Base-by-base conservation (phyloP, 2,888 invertebrate genomes). In the Amorpha juglandis region DNA sequence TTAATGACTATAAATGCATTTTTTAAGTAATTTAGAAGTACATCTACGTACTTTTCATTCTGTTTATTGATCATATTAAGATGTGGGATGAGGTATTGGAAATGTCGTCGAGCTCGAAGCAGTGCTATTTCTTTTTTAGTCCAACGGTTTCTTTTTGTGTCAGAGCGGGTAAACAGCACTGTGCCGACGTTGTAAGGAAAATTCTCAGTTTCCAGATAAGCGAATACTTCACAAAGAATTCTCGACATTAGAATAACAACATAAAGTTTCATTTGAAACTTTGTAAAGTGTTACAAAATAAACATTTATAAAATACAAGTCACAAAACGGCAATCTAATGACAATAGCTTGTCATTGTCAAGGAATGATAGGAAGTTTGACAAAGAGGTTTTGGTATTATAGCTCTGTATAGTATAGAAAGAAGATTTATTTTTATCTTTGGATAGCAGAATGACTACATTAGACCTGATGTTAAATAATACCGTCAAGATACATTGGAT, bases 101-200 rank as follows among this genome's bases (percentile, higher is more conserved):
- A 86, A 68, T 84, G 70, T 71, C 74, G 78, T 58, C 92, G 78
- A 0, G 90, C 88, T 68, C 77, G 72, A 1, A 92, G 70, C 6
- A 90, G 70, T 8, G 76, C 78, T 42, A 90, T 66, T 27, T 87
- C 82, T 0, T 70, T 66, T 35, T 69, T 74, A 11, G 63, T 74
- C 92, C 92, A 93, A 7, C 67, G 70, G 21, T 66, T 70, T 64
- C 79, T 88, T 0, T 71, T 65, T 1, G 80, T 16, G 67, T 91
- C 89, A 0, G 68, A 53, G 0, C 63, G 33, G 7, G 81, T 69
- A 68, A 91, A 92, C 55, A 93, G 67, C 0, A 90, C 89, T 6
- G 91, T 85, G 0, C 93, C 91, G 0, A 92, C 88, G 68, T 90
- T 90, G 0, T 75, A 69, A 1, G 77, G 62, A 38, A 70, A 68